These are phyloP conservation scores for Drosophila meridiana DNA, from an alignment of 2,888 invertebrate genomes.

Conservation along the genomic window DNA sequence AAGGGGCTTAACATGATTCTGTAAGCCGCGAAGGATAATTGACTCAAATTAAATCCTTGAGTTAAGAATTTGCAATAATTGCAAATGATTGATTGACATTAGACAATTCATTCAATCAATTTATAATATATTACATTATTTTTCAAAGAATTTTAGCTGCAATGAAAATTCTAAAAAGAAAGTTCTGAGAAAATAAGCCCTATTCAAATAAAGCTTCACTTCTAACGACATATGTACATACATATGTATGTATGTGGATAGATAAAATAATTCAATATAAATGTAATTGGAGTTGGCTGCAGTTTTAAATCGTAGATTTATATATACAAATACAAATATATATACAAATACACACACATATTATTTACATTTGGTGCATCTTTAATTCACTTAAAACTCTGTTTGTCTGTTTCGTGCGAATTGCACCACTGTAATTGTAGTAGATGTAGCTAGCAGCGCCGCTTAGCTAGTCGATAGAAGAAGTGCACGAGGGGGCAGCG, in stretches of 20 bases:
- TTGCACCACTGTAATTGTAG: conserved; percentile 50
- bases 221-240: no score
- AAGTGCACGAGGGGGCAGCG: conserved; percentile 56
- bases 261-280: no score
- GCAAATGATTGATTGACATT: neutral
- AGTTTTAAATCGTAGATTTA: no score
- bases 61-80: neutral
- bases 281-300: no score
- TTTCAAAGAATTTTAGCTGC: no score
- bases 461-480: conserved; percentile 59
- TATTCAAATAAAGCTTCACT: no score
- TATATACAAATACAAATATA: no score
- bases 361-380: neutral
- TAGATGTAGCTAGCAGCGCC: conserved; percentile 46
- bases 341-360: neutral
- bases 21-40: neutral
- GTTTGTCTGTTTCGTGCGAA: neutral
- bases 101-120: neutral
- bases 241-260: no score
- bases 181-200: no score
- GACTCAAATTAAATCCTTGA: neutral
- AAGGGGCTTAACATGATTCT: neutral
- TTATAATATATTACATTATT: neutral
- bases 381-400: neutral
- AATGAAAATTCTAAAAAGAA: neutral